Conservation (phyloP, 2,113 vertebrate species). For the Myrmophylax atrothorax region DNA sequence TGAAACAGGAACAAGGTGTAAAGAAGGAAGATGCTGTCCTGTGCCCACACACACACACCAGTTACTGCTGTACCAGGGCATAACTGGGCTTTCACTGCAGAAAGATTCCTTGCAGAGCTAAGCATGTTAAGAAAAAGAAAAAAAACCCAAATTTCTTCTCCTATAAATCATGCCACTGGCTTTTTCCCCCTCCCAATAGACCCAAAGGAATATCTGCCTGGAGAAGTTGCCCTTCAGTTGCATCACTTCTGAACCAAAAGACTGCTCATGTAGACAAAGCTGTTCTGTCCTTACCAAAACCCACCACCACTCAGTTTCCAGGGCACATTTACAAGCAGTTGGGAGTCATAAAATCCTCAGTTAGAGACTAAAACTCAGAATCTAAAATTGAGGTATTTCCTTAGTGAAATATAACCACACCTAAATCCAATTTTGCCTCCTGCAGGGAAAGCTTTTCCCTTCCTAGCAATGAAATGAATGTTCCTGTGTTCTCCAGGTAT, state of each 20-base stretch:
- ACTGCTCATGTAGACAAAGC: background rate
- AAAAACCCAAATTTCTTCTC: background rate
- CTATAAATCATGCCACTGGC: background rate
- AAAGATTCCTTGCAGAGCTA: background rate
- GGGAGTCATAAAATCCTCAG: background rate
- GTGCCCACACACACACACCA: background rate
- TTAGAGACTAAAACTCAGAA: background rate
- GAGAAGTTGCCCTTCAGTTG: background rate
- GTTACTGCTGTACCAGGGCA: background rate
- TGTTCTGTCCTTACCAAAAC: background rate
- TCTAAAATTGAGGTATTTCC: background rate
- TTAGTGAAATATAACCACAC: background rate
- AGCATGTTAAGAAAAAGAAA: background rate
- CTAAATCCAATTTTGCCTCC: background rate
- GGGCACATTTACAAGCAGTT: background rate
- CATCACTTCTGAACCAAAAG: background rate
- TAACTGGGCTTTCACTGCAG: background rate
- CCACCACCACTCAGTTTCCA: background rate
- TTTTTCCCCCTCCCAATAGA: background rate
- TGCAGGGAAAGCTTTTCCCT: background rate
- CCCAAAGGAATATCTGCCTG: background rate
- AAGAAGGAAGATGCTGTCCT: background rate
- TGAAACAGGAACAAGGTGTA: background rate
- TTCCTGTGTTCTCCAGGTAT: conserved; percentile 46
- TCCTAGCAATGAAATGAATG: background rate